Base-by-base conservation (phyloP, 2,888 invertebrate genomes). In the Branchipolynoe longqiensis region DNA sequence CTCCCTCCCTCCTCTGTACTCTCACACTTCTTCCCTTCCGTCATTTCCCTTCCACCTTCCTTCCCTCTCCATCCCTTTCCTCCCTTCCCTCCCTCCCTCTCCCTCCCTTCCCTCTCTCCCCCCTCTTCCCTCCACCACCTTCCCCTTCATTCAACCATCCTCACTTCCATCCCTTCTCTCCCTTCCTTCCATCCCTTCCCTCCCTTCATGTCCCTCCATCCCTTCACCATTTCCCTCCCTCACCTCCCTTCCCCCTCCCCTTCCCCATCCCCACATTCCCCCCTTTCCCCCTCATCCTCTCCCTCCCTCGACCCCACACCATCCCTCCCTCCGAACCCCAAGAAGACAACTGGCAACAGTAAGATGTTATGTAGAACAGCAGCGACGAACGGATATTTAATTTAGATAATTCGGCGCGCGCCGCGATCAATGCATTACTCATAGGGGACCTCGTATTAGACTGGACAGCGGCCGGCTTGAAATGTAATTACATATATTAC, bases 401-500 rank as follows among this genome's bases (percentile, higher is more conserved):
- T 78, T 78, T 48, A 54, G 78, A 78, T 78, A 40, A 78, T 78
- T 78, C 48, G 78, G n/a, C 25, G 48, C 28, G 41, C 28, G n/a
- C 25, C 18, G 48, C 48, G 78, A 78, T 78, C 78, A 78, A 78
- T 78, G 78, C 48, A 41, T 78, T 78, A 78, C 48, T 78, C 78
- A 48, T 78, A 78, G 78, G 48, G n/a, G 41, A 22, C 28, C 48
- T 12, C 8, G 48, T 54, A 78, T 48, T 78, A 48, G 48, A 78
- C 48, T 78, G 78, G 78, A 78, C 78, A 78, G 54, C 6, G n/a
- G 4, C 14, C 48, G 78, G 48, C 41, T 54, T 14, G 78, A 78
- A 78, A 78, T 78, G 78, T 78, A 78, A 78, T 78, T 78, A 78
- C 78, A 78, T 78, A 78, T 54, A 78, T 78, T 78, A 78, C 54